phyloP scores from a whole-genome alignment of 2,113 vertebrate genomes.

The Daphoenositta chrysoptera region DNA sequence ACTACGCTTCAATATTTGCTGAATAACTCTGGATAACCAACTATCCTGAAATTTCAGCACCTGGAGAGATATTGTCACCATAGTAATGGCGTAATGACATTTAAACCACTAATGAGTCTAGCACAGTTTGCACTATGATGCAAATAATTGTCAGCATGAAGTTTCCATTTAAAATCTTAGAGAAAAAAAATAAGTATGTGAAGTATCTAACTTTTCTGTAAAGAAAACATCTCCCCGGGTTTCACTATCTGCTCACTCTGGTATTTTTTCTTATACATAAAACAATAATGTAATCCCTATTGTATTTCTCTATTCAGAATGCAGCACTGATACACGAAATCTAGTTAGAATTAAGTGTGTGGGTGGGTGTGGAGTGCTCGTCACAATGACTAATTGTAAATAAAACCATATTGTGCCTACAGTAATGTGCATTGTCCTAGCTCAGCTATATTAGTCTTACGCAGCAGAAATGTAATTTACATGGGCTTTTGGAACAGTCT shows the following conservation, averaged over 20 bases:
- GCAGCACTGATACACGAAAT: background rate
- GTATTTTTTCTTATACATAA: slow-evolving; percentile 11
- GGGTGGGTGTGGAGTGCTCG: background rate
- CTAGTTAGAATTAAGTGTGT: background rate
- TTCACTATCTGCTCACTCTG: slow-evolving; percentile 35
- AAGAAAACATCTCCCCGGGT: background rate
- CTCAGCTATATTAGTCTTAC: background rate
- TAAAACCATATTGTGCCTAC: background rate
- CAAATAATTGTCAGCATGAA: slow-evolving; percentile 40
- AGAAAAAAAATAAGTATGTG: slow-evolving; percentile 34
- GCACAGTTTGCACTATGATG: slow-evolving; percentile 5
- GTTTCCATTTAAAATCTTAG: slow-evolving; percentile 5
- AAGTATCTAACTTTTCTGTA: slow-evolving; percentile 13
- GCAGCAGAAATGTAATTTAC: background rate
- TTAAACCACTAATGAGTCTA: slow-evolving; percentile 13
- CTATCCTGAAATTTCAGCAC: background rate
- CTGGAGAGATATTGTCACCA: background rate
- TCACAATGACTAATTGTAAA: background rate
- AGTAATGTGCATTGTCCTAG: background rate
- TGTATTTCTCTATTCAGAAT: slow-evolving; percentile 5
- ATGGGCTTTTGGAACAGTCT: background rate
- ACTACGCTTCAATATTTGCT: slow-evolving; percentile 2
- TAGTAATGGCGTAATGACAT: background rate
- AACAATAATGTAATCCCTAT: slow-evolving; percentile 19
- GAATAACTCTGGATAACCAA: background rate